A percentile compares a stretch with the other conserved stretches of the same genome.
phyloP scores from a whole-genome alignment of 2,113 vertebrate genomes.

The Dinomys branickii region DNA sequence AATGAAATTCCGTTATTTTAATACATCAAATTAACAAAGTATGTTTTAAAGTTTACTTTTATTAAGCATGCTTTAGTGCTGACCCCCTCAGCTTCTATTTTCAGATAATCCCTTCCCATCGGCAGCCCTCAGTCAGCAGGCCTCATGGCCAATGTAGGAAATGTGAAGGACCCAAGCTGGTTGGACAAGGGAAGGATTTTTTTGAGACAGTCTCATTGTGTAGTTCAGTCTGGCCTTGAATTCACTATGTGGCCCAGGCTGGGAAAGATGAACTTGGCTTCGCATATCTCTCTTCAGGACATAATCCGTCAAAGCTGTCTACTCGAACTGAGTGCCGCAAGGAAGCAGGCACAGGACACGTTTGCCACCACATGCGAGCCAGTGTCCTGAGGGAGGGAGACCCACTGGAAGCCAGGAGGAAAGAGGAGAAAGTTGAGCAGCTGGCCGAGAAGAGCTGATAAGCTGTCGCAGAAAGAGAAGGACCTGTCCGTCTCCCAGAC shows the following conservation, averaged over 20 bases:
- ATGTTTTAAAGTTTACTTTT: conserved; percentile 6
- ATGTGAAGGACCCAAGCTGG: not conserved
- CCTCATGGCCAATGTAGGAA: not conserved
- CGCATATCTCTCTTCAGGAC: not conserved
- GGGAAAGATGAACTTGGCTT: not conserved
- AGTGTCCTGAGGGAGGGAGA: not conserved
- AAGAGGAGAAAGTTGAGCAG: not conserved
- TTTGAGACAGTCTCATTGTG: not conserved
- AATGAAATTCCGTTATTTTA: conserved; percentile 13
- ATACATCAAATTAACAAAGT: not conserved
- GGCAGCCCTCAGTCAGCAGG: not conserved
- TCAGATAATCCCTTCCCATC: not conserved
- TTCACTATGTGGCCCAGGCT: not conserved
- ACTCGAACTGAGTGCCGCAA: not conserved
- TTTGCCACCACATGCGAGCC: not conserved
- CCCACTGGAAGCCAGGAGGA: not conserved
- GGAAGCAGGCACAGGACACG: not conserved
- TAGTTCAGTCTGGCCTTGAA: not conserved
- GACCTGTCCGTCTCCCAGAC: not conserved
- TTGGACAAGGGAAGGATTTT: not conserved
- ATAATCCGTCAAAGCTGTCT: not conserved
- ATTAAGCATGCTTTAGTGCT: not conserved
- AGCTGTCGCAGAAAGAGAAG: not conserved
- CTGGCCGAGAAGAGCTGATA: not conserved
- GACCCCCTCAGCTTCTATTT: not conserved